Conservation (phyloP, 2,797 vertebrate species). For the Hippopotamyrus pictus region DNA sequence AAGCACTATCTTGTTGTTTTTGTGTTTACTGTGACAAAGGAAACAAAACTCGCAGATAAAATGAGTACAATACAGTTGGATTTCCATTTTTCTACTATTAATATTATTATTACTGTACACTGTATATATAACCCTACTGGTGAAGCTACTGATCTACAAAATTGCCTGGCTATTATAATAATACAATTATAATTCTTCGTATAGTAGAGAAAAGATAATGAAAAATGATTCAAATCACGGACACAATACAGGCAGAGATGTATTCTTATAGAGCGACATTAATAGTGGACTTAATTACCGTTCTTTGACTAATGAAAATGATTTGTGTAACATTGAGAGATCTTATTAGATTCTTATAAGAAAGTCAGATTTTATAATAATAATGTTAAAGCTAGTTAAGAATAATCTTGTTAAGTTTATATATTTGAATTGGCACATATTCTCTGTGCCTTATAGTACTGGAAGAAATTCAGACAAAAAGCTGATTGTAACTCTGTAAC, state of each 20-base stretch:
- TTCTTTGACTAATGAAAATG: neutral
- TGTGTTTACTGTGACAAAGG: neutral
- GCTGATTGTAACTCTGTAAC: neutral
- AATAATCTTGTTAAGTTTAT: neutral
- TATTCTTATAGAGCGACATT: neutral
- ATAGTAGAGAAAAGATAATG: neutral
- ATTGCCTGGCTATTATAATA: neutral
- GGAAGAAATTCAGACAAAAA: neutral
- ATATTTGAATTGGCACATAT: neutral
- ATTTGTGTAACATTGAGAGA: neutral
- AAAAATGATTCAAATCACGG: neutral
- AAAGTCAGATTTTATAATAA: neutral
- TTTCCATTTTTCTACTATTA: neutral
- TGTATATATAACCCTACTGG: neutral
- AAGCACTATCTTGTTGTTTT: neutral
- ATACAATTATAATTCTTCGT: neutral
- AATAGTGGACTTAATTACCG: neutral
- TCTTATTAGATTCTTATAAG: neutral
- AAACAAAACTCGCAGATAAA: neutral
- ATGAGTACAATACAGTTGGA: neutral
- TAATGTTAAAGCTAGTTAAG: neutral
- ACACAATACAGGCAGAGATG: neutral
- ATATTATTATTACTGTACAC: neutral
- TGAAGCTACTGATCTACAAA: neutral
- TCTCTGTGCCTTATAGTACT: neutral